Base-by-base conservation (phyloP, 2,888 invertebrate species). In the Stomorhina lunata region DNA sequence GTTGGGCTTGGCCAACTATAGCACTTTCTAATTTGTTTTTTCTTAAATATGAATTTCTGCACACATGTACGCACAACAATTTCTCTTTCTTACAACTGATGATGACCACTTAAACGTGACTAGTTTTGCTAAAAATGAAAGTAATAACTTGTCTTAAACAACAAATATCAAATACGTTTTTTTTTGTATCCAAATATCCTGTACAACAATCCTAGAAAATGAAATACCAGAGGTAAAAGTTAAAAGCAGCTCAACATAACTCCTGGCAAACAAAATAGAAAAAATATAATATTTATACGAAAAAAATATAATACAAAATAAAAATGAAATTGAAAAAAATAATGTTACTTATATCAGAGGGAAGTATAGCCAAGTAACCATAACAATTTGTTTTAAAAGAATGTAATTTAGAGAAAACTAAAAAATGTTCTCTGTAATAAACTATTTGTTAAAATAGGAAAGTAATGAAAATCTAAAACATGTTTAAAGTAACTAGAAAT, bases 61-160 rank as follows among this genome's bases (percentile, higher is more conserved):
- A 27, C 27, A 15, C 27, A 22, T 22, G 10, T 55, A 69, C 43
- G 32, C 43, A 45, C 45, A 27, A 27, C 61, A 59, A 34, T 40
- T 61, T 40, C 25, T 50, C 61, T 40, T 50, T 63, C 17, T 76
- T 66, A 48, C 66, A 57, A 76, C 66, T 76, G 76, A 59, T 66
- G 76, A 76, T 66, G 76, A 59, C 48, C 76, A 76, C 66, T 76
- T 57, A 57, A 76, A 76, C 76, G 76, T 76, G 76, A 76, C 76
- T 76, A 57, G 66, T 76, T 76, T 66, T 59, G 6, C 34, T 34
- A 48, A 76, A 75, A 57, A 25, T 57, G 55, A 17, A 53, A 63
- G 73, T 63, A 63, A 63, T 34, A 65, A 29, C 55, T 45, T 4
- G 63, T 27, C 27, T 63, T 17, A 15, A 2, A 27, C 12, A 45